Evolutionary conservation across 2,797 vertebrate species (phyloP).

Genomic region (Apogon hyalosoma): DNA sequence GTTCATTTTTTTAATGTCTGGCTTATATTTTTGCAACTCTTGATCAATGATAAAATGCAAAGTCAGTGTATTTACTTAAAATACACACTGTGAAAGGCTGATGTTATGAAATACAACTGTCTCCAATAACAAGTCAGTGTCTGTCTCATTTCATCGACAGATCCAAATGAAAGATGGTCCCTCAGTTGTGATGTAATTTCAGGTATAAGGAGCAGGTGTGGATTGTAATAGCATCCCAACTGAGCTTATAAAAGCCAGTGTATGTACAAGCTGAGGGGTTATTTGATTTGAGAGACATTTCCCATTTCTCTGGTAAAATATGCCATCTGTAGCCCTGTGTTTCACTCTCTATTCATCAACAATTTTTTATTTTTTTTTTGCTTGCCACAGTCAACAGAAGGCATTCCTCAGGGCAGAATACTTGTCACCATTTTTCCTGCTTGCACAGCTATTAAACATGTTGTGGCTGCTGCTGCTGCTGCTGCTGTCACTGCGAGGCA

Average conservation of each 20-base stretch:
- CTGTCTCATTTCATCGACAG: background rate
- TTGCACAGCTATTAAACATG: slow-evolving; percentile 50
- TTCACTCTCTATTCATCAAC: slow-evolving; percentile 41
- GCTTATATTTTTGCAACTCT: background rate
- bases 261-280: slow-evolving; percentile 9
- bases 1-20: background rate
- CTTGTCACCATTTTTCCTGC: slow-evolving; percentile 43
- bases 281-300: slow-evolving; percentile 48
- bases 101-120: background rate
- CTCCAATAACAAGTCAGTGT: background rate
- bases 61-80: background rate
- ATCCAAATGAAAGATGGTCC: slow-evolving; percentile 33
- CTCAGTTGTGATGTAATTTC: slow-evolving; percentile 41
- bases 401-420: slow-evolving; percentile 45
- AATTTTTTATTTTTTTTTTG: background rate
- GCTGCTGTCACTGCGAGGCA: slow-evolving; percentile 28
- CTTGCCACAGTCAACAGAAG: slow-evolving; percentile 49
- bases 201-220: slow-evolving; percentile 64
- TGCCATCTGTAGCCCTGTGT: slow-evolving; percentile 34
- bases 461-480: slow-evolving; percentile 14
- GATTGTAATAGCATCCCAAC: slow-evolving; percentile 33
- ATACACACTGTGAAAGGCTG: background rate
- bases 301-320: slow-evolving; percentile 46
- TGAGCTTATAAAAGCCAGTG: slow-evolving; percentile 21
- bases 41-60: background rate